Percentiles rank a stretch among this genome's conserved stretches.
These are phyloP conservation scores for Saccostrea echinata DNA, from an alignment of 1,140 invertebrate genomes.

Conservation along the genomic window DNA sequence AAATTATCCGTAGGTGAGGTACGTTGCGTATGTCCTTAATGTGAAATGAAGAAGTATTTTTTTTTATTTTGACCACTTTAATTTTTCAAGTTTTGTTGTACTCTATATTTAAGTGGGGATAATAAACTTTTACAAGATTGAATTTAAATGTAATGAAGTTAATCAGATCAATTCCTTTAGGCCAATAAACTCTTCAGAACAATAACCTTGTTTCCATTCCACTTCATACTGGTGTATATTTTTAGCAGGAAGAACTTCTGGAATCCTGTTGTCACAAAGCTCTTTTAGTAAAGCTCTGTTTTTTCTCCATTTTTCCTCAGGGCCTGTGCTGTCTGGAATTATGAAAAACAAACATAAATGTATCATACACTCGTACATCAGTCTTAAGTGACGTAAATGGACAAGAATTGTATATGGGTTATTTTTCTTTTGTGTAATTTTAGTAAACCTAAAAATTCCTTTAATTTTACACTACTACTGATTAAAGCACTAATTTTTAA, in stretches of 20 bases:
- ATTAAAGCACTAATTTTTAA: neutral
- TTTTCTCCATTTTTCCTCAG: slow-evolving; percentile 58
- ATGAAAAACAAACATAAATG: neutral
- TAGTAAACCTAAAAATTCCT: too few species aligned
- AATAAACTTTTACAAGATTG: too few species aligned
- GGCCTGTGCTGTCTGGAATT: slow-evolving; percentile 6
- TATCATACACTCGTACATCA: too few species aligned
- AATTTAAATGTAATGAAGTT: too few species aligned
- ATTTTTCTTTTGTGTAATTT: neutral
- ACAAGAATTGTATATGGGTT: neutral
- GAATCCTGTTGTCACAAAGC: slow-evolving; percentile 59
- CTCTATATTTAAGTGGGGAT: too few species aligned
- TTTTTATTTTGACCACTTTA: too few species aligned
- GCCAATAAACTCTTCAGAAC: neutral
- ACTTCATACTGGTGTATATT: slow-evolving; percentile 63
- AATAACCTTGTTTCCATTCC: slow-evolving; percentile 54
- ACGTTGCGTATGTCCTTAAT: too few species aligned
- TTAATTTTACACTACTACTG: neutral
- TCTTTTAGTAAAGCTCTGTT: slow-evolving; percentile 57
- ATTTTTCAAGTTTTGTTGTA: too few species aligned
- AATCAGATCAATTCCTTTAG: too few species aligned
- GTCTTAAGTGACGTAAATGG: too few species aligned
- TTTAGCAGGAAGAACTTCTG: slow-evolving; percentile 49
- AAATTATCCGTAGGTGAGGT: too few species aligned
- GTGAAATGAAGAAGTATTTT: too few species aligned